A percentile compares a stretch with the other conserved stretches of the same genome.
phyloP scores from a whole-genome alignment of 2,797 vertebrate species.

The Protonibea diacanthus region DNA sequence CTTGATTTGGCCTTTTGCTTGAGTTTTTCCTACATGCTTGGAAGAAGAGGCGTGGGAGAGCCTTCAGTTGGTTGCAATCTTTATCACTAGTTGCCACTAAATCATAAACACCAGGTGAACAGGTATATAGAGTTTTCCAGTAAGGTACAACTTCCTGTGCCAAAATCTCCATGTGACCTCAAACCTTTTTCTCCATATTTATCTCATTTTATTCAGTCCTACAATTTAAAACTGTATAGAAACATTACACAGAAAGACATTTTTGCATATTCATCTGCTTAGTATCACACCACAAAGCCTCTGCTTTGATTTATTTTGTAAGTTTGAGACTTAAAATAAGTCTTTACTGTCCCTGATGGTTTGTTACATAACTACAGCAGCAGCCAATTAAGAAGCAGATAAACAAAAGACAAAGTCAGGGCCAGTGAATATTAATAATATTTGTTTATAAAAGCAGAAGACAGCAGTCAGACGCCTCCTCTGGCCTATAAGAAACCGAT shows the following conservation, averaged over 20 bases:
- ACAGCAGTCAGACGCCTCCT: conserved; percentile 1
- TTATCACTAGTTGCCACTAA: no score
- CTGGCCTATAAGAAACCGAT: neutral
- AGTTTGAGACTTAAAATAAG: neutral
- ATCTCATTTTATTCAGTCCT: neutral
- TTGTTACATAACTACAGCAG: neutral
- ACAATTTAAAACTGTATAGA: neutral
- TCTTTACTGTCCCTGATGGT: neutral
- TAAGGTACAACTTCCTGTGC: no score
- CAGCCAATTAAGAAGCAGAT: neutral
- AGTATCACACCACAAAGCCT: no score
- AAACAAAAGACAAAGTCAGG: neutral
- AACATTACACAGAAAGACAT: neutral
- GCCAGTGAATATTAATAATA: neutral
- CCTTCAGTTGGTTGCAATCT: no score
- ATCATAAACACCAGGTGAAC: no score
- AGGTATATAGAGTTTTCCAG: no score
- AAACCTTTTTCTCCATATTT: neutral
- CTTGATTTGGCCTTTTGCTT: no score
- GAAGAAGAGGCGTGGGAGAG: no score
- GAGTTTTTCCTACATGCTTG: no score
- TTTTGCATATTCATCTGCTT: neutral
- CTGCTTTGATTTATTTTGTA: no score
- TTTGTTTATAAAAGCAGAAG: conserved; percentile 4
- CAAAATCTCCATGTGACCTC: no score